Evolutionary conservation across 37 sponge, comb jelly and placozoan species (phyloP).

Genomic region (Hormiphora californensis): DNA sequence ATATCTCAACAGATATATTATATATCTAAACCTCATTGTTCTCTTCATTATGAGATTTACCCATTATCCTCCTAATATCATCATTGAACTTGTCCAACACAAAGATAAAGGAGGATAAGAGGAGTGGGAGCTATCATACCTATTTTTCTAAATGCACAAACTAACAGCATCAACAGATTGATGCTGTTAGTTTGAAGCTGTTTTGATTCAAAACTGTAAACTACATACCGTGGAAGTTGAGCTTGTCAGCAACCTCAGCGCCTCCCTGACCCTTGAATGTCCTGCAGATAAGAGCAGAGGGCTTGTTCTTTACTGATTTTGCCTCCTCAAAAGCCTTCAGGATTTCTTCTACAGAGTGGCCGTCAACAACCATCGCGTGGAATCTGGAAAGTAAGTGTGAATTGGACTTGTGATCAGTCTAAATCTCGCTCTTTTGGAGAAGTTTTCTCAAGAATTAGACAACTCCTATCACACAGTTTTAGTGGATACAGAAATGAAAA

Average conservation of each 20-base stretch:
- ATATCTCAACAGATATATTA: too few relatives aligned
- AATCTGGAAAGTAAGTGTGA: constrained; percentile 53
- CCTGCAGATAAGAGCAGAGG: constrained; percentile 80
- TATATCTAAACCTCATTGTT: too few relatives aligned
- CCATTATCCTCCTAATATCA: too few relatives aligned
- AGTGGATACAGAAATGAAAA: neutral
- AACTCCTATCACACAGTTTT: neutral
- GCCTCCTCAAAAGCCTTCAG: constrained; percentile 70
- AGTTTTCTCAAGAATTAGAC: neutral
- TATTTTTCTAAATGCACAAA: too few relatives aligned
- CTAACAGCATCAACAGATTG: too few relatives aligned
- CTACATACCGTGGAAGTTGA: constrained; percentile 47
- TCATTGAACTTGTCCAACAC: too few relatives aligned
- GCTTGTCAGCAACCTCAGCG: constrained; percentile 56
- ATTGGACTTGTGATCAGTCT: neutral
- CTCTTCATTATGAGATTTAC: too few relatives aligned
- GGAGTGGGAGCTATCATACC: too few relatives aligned
- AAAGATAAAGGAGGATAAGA: too few relatives aligned
- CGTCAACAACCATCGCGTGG: constrained; percentile 89
- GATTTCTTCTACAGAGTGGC: constrained; percentile 76
- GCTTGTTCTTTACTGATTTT: constrained; percentile 69
- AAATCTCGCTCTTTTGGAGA: neutral
- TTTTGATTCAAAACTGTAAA: neutral
- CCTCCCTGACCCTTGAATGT: constrained; percentile 78
- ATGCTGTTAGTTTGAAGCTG: neutral